Conservation (phyloP, 1,140 invertebrate genomes). For the Musca vetustissima region DNA sequence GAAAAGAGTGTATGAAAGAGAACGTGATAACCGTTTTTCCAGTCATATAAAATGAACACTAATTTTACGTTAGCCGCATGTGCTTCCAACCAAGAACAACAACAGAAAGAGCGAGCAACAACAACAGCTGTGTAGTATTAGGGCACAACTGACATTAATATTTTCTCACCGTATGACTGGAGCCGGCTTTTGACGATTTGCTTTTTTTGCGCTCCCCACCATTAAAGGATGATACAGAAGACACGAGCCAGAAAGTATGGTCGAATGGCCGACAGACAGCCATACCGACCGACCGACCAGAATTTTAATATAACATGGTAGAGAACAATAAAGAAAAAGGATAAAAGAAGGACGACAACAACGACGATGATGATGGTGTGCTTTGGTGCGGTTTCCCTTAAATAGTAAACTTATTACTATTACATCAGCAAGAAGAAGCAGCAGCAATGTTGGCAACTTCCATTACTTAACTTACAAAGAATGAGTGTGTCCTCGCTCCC, state of each 20-base stretch:
- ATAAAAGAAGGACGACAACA: conserved; percentile 4
- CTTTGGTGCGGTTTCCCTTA: too few species aligned
- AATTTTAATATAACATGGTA: too few species aligned
- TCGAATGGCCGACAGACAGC: too few species aligned
- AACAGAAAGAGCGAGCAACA: not conserved
- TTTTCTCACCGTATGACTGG: conserved; percentile 23
- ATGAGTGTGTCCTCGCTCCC: too few species aligned
- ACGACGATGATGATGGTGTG: too few species aligned
- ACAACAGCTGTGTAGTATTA: not conserved
- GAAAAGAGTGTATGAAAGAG: not conserved
- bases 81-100: not conserved
- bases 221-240: not conserved
- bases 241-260: not conserved
- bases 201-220: not conserved
- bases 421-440: conserved; percentile 12
- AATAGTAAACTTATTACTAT: conserved; percentile 17
- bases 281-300: too few species aligned
- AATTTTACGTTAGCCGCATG: conserved; percentile 4
- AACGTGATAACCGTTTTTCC: not conserved
- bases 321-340: not conserved
- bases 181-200: conserved; percentile 23
- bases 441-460: not conserved
- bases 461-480: too few species aligned
- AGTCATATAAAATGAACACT: not conserved
- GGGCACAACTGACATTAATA: not conserved